These are phyloP conservation scores for Equus quagga DNA, from an alignment of 2,113 vertebrate genomes.

Conservation along the genomic window DNA sequence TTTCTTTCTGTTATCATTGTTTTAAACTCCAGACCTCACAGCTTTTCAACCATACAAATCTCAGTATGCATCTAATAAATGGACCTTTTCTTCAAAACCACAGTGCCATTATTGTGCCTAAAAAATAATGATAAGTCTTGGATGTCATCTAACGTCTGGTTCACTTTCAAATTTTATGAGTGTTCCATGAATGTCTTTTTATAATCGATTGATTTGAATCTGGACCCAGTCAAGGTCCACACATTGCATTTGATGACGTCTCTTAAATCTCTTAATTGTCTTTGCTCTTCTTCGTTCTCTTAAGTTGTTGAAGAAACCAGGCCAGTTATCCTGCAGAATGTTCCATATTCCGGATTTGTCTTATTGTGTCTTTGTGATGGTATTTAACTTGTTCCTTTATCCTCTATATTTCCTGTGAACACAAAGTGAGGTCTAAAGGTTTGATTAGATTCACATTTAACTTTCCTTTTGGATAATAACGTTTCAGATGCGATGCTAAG, in stretches of 20 bases:
- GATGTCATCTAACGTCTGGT: neutral
- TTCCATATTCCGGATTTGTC: neutral
- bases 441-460: neutral
- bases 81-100: neutral
- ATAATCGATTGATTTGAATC: neutral
- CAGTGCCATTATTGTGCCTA: neutral
- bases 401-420: neutral
- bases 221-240: neutral
- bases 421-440: neutral
- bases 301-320: neutral
- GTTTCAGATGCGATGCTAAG: neutral
- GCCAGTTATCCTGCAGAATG: neutral
- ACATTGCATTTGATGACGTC: neutral
- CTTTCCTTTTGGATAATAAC: neutral
- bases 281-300: neutral
- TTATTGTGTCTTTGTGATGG: neutral
- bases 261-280: neutral
- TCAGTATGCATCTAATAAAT: neutral
- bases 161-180: neutral
- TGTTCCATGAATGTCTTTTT: neutral
- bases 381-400: neutral
- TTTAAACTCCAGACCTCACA: conserved; percentile 11
- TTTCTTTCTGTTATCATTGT: neutral
- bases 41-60: neutral
- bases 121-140: neutral